Evolutionary conservation across 1,140 invertebrate species (phyloP), one percentile per base, ranked within the genome.

Genomic region (Bombus affinis): DNA sequence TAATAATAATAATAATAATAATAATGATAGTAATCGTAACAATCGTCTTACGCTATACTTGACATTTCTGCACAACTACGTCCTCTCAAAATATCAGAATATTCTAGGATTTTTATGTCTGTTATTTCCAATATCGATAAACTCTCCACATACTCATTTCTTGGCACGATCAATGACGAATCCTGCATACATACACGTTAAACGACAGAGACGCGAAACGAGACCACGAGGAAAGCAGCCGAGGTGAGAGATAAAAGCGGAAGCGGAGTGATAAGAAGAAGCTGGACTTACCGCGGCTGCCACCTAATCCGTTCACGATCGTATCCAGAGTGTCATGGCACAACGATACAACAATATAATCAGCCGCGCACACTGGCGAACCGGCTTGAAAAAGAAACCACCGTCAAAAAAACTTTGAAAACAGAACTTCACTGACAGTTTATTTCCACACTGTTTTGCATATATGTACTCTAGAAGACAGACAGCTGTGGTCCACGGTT

Each of bases 261-360:
- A 70, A 78, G 25, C 44, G 32, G 4, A 10, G 3, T n/a, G 37
- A 66, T 13, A 47, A 37, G 72, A 68, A 68, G 44, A 53, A 74
- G 22, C 3, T 13, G 68, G 32, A 83, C 88, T 90, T 32, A 90
- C 89, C 62, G 57, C 22, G 44, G 66, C 73, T 57, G 53, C 71
- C 70, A 57, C 65, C 83, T 89, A 91, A 92, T 92, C 91, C 92
- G 87, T 90, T 90, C 83, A 86, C 81, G 76, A 90, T 88, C 83
- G 77, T 91, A 92, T 92, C 91, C 89, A 92, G 81, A 81, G 39
- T 76, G 73, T 82, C 82, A 85, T 83, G 77, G 79, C 87, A 91
- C 89, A 90, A 89, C 42, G 72, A 89, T 59, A 82, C 68, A 88
- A 81, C 59, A 37, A 71, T 85, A 83, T 25, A 53, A 73, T 78